phyloP scores from a whole-genome alignment of 1,140 invertebrate species.

The Goniozus legneri region DNA sequence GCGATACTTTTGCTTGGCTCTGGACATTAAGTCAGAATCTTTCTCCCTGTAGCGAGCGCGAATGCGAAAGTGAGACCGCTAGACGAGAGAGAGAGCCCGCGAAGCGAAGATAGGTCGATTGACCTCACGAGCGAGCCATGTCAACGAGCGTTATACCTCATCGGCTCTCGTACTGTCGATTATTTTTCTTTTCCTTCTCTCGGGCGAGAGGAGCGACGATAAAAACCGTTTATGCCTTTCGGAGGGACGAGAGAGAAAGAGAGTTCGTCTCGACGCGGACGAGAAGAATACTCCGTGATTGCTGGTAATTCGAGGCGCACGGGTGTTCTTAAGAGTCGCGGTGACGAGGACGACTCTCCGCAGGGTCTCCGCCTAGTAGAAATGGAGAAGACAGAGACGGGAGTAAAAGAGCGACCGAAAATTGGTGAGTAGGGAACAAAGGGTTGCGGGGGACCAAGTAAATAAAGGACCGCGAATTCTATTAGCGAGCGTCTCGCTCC shows the following conservation, averaged over 20 bases:
- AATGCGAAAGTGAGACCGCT: neutral
- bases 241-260: too few species aligned
- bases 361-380: too few species aligned
- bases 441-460: conserved; percentile 26
- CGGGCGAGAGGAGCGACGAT: too few species aligned
- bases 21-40: too few species aligned
- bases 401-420: conserved; percentile 16
- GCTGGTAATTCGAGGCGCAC: too few species aligned
- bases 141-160: conserved; percentile 51
- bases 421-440: conserved; percentile 30
- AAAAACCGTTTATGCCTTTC: too few species aligned
- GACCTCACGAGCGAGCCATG: conserved; percentile 41
- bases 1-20: too few species aligned
- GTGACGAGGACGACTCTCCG: too few species aligned
- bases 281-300: too few species aligned
- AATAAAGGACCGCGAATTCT: conserved; percentile 42
- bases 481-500: conserved; percentile 31
- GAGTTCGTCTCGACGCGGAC: too few species aligned
- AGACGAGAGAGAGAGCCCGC: conserved; percentile 14
- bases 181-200: conserved; percentile 1
- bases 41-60: too few species aligned
- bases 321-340: too few species aligned
- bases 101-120: conserved; percentile 44
- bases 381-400: neutral
- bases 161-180: conserved; percentile 29